Percentiles rank a stretch among this genome's conserved stretches.
phyloP scores from a whole-genome alignment of 2,113 vertebrate species.

The Zosterops hypoxanthus region DNA sequence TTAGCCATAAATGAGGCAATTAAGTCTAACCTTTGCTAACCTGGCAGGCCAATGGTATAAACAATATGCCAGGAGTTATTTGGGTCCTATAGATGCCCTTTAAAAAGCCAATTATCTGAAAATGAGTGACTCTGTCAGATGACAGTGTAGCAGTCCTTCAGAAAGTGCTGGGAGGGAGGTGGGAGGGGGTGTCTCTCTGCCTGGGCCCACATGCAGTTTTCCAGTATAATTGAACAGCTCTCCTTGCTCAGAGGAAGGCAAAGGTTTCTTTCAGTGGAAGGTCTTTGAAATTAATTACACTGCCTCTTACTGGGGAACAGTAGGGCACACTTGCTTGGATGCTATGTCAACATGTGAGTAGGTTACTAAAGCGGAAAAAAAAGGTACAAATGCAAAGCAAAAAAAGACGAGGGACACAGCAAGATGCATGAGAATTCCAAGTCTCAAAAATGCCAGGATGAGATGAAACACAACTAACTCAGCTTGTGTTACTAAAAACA shows the following conservation, averaged over 20 bases:
- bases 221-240: slow-evolving; percentile 56
- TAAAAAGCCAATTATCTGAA: slow-evolving; percentile 72
- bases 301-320: not conserved
- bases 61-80: slow-evolving; percentile 64
- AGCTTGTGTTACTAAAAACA: not conserved
- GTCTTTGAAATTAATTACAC: slow-evolving; percentile 42
- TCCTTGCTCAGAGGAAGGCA: slow-evolving; percentile 37
- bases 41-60: slow-evolving; percentile 54
- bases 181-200: not conserved
- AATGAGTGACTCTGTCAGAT: slow-evolving; percentile 70
- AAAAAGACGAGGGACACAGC: not conserved
- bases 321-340: not conserved
- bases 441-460: not conserved
- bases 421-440: not conserved
- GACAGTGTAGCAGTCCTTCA: slow-evolving; percentile 55
- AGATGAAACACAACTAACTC: not conserved
- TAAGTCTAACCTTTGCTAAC: slow-evolving; percentile 71
- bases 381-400: not conserved
- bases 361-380: not conserved
- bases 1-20: slow-evolving; percentile 76
- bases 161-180: not conserved
- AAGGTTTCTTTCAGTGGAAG: slow-evolving; percentile 13
- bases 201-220: slow-evolving; percentile 30
- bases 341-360: slow-evolving; percentile 8
- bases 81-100: slow-evolving; percentile 70